phyloP scores from a whole-genome alignment of 2,797 vertebrate species.

The Danio aesculapii region DNA sequence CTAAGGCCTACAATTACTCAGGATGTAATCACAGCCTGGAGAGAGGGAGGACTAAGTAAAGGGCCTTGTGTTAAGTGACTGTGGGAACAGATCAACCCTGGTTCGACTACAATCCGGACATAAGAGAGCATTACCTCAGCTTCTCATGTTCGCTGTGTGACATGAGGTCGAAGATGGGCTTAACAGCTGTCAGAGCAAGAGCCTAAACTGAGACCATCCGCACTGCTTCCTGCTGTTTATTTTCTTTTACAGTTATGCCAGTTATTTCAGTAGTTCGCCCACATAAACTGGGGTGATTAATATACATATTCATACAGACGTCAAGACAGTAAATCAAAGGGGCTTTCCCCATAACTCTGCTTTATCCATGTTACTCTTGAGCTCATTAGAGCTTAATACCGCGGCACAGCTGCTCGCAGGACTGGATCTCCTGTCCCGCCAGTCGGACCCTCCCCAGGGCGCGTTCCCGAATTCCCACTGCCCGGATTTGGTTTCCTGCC shows the following conservation, averaged over 20 bases:
- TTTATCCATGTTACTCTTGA: conserved; percentile 37
- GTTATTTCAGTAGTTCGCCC: conserved; percentile 14
- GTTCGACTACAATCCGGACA: conserved; percentile 42
- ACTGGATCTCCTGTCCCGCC: conserved; percentile 34
- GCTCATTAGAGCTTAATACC: conserved; percentile 48
- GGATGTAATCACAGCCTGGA: conserved; percentile 73
- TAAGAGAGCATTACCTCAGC: conserved; percentile 44
- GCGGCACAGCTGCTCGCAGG: conserved; percentile 38
- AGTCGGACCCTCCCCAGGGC: conserved; percentile 30
- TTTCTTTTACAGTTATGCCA: background rate
- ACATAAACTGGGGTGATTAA: conserved; percentile 18
- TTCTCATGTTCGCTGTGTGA: conserved; percentile 39
- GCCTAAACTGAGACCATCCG: conserved; percentile 4
- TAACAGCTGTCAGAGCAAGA: conserved; percentile 36
- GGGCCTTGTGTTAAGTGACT: conserved; percentile 36
- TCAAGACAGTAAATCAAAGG: conserved; percentile 11
- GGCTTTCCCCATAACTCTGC: conserved; percentile 40
- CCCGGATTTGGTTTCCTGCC: conserved; percentile 61
- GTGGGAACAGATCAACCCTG: conserved; percentile 40
- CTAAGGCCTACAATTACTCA: conserved; percentile 80
- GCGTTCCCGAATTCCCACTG: conserved; percentile 46
- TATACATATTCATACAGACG: conserved; percentile 33
- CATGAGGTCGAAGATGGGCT: conserved; percentile 33
- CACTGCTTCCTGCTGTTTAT: background rate
- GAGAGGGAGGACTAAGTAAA: conserved; percentile 37